A percentile compares a stretch with the other conserved stretches of the same genome.
These are phyloP conservation scores for Euplexia lucipara DNA, from an alignment of 2,888 invertebrate species.

Conservation along the genomic window DNA sequence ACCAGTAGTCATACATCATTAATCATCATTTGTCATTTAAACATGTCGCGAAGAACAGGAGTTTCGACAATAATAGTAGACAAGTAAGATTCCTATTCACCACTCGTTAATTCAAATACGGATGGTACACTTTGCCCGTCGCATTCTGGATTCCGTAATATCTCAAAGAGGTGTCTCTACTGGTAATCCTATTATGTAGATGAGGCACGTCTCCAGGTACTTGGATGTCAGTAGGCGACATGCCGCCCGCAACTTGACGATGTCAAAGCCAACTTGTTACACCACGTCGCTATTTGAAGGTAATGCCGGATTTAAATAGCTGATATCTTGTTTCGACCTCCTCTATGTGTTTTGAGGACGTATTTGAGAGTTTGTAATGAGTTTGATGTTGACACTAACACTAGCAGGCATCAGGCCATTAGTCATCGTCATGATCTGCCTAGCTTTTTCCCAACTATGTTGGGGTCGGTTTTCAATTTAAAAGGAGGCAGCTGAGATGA, in stretches of 20 bases:
- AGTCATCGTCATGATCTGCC: too few relatives aligned
- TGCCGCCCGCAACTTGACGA: slow-evolving; percentile 45
- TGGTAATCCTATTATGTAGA: slow-evolving; percentile 62
- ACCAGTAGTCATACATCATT: too few relatives aligned
- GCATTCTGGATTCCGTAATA: slow-evolving; percentile 56
- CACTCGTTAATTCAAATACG: slow-evolving; percentile 42
- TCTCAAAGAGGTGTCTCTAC: slow-evolving; percentile 56
- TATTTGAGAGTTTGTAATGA: slow-evolving; percentile 4
- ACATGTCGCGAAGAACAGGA: neutral
- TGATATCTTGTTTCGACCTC: slow-evolving; percentile 22
- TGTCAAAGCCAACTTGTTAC: slow-evolving; percentile 53
- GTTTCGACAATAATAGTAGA: neutral
- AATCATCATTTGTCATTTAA: too few relatives aligned
- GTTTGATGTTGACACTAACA: too few relatives aligned
- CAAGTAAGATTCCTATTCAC: slow-evolving; percentile 10
- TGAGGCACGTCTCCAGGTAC: slow-evolving; percentile 46
- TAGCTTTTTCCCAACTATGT: too few relatives aligned
- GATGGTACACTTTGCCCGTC: slow-evolving; percentile 24
- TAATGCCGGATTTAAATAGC: slow-evolving; percentile 42
- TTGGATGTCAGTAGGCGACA: slow-evolving; percentile 19
- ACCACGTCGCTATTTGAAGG: slow-evolving; percentile 37
- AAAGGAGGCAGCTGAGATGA: too few relatives aligned
- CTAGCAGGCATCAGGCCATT: too few relatives aligned
- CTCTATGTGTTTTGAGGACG: neutral
- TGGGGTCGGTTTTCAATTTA: too few relatives aligned